phyloP scores from a whole-genome alignment of 2,888 invertebrate species.

The Eupeodes latifasciatus region DNA sequence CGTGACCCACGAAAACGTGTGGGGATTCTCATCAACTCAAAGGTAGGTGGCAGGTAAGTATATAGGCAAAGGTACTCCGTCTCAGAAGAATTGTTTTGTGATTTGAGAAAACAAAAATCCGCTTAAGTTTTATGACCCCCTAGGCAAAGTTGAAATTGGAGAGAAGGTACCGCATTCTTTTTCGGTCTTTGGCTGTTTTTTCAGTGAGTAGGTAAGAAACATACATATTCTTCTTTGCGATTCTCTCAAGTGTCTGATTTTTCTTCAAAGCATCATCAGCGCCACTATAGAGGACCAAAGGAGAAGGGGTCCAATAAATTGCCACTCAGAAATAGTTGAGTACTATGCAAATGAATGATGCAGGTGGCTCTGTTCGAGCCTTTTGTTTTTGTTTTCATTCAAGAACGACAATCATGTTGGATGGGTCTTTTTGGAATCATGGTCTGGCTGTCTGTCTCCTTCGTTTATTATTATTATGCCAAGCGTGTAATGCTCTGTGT shows the following conservation, averaged over 20 bases:
- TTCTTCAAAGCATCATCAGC: slow-evolving; percentile 6
- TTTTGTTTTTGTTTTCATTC: slow-evolving; percentile 36
- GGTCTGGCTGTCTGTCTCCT: neutral
- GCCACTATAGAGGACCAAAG: neutral
- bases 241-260: slow-evolving; percentile 49
- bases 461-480: slow-evolving; percentile 51
- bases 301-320: slow-evolving; percentile 63
- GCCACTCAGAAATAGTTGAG: slow-evolving; percentile 76
- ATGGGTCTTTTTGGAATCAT: slow-evolving; percentile 56
- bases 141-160: slow-evolving; percentile 59
- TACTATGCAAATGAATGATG: slow-evolving; percentile 76
- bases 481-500: slow-evolving; percentile 36
- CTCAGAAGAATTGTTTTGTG: slow-evolving; percentile 25
- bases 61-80: slow-evolving; percentile 20
- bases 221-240: slow-evolving; percentile 32
- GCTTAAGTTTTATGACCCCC: slow-evolving; percentile 66
- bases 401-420: slow-evolving; percentile 60
- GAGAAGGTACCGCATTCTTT: slow-evolving; percentile 44
- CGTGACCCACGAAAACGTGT: slow-evolving; percentile 73
- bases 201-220: slow-evolving; percentile 26
- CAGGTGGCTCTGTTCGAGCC: slow-evolving; percentile 69
- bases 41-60: neutral
- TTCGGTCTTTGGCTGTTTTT: neutral
- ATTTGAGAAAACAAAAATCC: slow-evolving; percentile 54
- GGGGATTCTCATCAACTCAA: slow-evolving; percentile 28